These are phyloP conservation scores for Drosophila tropicalis DNA, from an alignment of 1,140 invertebrate genomes.

Conservation along the genomic window DNA sequence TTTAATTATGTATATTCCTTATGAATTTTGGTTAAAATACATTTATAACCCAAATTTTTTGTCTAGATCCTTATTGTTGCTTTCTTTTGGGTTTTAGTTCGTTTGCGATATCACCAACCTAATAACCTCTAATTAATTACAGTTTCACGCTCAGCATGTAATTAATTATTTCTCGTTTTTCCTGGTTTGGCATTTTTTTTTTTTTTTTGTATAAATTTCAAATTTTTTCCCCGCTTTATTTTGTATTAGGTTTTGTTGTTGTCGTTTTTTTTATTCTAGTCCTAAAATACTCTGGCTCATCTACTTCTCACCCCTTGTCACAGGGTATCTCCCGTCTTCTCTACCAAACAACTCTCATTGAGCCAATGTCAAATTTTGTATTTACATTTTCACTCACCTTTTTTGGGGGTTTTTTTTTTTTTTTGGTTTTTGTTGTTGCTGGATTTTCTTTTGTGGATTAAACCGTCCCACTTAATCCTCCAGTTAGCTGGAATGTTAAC, in stretches of 20 bases:
- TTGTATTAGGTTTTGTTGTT: background rate
- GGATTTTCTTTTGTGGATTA: constrained; percentile 35
- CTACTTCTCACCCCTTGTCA: background rate
- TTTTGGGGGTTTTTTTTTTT: background rate
- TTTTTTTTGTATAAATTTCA: background rate
- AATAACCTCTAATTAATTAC: constrained; percentile 54
- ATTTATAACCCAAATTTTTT: too few relatives aligned
- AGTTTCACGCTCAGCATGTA: constrained; percentile 56
- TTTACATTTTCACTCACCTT: constrained; percentile 57
- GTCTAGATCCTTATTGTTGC: background rate
- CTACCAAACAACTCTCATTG: constrained; percentile 1
- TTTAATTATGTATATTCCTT: too few relatives aligned
- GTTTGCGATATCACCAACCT: background rate
- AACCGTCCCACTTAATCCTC: constrained; percentile 38
- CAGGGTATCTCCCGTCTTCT: background rate
- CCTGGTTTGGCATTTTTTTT: background rate
- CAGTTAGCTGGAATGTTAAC: constrained; percentile 40
- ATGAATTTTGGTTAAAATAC: too few relatives aligned
- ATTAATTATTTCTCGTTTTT: constrained; percentile 55
- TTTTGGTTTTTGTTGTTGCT: constrained; percentile 19
- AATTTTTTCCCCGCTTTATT: background rate
- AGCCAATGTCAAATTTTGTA: constrained; percentile 26
- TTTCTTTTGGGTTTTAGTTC: background rate
- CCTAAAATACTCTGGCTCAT: constrained; percentile 12
- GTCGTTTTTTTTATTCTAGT: background rate